A percentile compares a stretch with the other conserved stretches of the same genome.
Evolutionary conservation across 92 coral and sea anemone genomes (phyloP).

Genomic region (Zoanthus solanderi): DNA sequence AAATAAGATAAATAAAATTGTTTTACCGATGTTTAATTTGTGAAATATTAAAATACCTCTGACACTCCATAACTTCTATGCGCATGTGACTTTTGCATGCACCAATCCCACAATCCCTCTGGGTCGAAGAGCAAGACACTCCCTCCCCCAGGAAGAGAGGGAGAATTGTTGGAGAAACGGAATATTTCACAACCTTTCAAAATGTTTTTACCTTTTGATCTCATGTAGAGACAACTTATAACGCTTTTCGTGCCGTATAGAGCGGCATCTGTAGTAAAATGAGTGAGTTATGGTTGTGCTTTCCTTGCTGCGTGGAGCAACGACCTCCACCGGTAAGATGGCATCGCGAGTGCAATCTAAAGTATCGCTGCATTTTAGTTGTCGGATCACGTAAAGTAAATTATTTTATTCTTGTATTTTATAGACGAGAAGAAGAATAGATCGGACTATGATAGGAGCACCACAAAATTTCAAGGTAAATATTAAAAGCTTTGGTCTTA

Average conservation of each 20-base stretch:
- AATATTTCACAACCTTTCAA: conserved; percentile 12
- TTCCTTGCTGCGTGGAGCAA: conserved; percentile 72
- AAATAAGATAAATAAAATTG: too few relatives aligned
- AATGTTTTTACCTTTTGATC: conserved; percentile 30
- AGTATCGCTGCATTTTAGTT: conserved; percentile 3
- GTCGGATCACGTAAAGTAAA: not conserved
- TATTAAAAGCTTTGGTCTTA: not conserved
- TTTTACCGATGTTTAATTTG: too few relatives aligned
- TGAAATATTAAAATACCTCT: too few relatives aligned
- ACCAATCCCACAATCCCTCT: conserved; percentile 32
- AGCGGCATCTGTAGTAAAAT: conserved; percentile 56
- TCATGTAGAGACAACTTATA: conserved; percentile 22
- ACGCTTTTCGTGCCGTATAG: conserved; percentile 28
- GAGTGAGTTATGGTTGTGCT: conserved; percentile 73
- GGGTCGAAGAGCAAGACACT: conserved; percentile 38
- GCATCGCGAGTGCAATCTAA: conserved; percentile 29
- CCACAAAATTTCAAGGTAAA: conserved; percentile 89
- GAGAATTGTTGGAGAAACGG: conserved; percentile 28
- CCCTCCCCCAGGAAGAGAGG: conserved; percentile 58
- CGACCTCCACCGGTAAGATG: conserved; percentile 69
- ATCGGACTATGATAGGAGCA: conserved; percentile 83
- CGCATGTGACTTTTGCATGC: conserved; percentile 41
- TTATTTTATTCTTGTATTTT: conserved; percentile 33
- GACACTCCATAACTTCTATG: not conserved
- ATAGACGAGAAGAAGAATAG: conserved; percentile 79